These are phyloP conservation scores for Uromys caudimaculatus DNA, from an alignment of 2,797 vertebrate species.

Conservation along the genomic window DNA sequence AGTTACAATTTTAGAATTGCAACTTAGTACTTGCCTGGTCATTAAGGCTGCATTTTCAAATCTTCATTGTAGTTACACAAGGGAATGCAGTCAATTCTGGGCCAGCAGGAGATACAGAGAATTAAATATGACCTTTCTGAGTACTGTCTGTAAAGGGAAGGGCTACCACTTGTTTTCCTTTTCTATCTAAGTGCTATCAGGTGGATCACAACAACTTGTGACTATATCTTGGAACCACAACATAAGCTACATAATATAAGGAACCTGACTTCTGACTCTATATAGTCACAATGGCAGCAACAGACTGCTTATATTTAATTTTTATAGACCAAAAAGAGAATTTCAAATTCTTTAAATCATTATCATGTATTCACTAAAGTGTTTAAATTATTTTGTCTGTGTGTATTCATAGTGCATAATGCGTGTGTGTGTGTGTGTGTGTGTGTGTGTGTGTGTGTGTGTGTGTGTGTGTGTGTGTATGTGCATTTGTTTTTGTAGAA, in stretches of 20 bases:
- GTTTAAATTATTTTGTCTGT: background rate
- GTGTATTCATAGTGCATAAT: background rate
- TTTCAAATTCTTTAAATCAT: background rate
- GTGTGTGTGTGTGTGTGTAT: background rate
- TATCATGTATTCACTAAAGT: background rate
- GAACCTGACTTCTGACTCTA: rapidly evolving
- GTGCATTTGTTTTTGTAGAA: background rate
- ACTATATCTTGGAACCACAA: background rate
- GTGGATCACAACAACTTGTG: background rate
- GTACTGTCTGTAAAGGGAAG: background rate
- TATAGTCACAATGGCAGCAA: rapidly evolving
- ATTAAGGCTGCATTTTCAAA: background rate
- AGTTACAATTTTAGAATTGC: background rate
- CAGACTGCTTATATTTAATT: background rate
- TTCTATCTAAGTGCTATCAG: background rate
- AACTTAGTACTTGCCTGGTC: background rate
- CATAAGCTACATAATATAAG: background rate
- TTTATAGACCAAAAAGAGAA: background rate
- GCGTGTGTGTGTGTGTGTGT: too few species aligned
- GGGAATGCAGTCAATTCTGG: background rate
- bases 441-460: background rate
- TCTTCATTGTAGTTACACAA: background rate
- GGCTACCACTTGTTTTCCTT: background rate
- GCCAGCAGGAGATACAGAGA: rapidly evolving
- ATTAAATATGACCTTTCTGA: background rate